Percentiles rank a stretch among this genome's conserved stretches.
These are phyloP conservation scores for Podabrus alpinus DNA, from an alignment of 2,888 invertebrate species.

Conservation along the genomic window DNA sequence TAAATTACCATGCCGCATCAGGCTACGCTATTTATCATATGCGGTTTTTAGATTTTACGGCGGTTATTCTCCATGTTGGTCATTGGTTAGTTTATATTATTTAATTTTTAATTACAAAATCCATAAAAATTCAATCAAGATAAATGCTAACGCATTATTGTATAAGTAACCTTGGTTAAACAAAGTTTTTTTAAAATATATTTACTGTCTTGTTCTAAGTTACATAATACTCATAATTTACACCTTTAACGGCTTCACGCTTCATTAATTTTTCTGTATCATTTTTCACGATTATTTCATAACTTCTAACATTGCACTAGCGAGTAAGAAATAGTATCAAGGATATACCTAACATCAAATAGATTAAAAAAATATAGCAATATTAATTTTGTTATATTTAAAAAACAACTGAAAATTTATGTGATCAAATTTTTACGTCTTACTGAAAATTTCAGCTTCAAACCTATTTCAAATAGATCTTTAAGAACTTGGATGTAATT, in stretches of 20 bases:
- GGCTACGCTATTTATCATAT: background rate
- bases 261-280: background rate
- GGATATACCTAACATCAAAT: background rate
- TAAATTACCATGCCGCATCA: background rate
- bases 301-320: background rate
- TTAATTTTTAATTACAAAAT: background rate
- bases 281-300: constrained; percentile 1
- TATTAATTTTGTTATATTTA: no score
- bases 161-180: background rate
- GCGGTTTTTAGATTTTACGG: background rate
- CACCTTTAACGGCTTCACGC: background rate
- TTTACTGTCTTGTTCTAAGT: background rate
- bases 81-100: background rate
- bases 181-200: background rate
- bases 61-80: background rate
- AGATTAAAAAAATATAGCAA: no score
- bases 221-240: background rate
- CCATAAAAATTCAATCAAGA: background rate
- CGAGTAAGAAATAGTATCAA: background rate
- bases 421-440: no score
- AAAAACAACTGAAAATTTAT: no score
- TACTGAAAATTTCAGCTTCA: no score
- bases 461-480: no score
- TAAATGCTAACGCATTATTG: background rate
- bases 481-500: no score